phyloP scores from a whole-genome alignment of 2,113 vertebrate species.

The Gnathonemus longibarbis region DNA sequence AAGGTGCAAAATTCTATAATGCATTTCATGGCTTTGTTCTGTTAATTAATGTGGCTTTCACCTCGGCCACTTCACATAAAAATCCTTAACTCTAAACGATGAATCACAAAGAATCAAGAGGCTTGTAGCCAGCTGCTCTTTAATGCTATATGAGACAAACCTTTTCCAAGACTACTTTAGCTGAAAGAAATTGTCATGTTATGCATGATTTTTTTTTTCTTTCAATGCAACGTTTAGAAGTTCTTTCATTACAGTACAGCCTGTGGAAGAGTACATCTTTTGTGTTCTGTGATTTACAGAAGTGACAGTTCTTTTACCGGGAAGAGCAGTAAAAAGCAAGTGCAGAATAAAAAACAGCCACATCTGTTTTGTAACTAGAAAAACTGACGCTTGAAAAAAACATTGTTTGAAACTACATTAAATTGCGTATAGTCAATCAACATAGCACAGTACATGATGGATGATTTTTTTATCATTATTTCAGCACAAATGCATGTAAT shows the following conservation, averaged over 20 bases:
- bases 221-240: neutral
- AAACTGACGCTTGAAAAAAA: neutral
- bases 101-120: constrained; percentile 3
- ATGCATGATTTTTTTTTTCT: neutral
- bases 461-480: neutral
- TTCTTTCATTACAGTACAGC: constrained; percentile 12
- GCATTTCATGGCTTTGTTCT: neutral
- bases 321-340: neutral
- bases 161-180: neutral
- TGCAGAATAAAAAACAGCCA: neutral
- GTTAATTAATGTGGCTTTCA: constrained; percentile 9
- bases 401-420: neutral
- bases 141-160: neutral
- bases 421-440: neutral
- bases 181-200: neutral
- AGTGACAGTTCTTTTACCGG: neutral
- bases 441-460: neutral
- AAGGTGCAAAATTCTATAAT: neutral
- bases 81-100: constrained; percentile 9
- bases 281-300: constrained; percentile 3
- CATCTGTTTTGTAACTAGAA: neutral
- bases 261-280: neutral
- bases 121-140: neutral
- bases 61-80: constrained; percentile 1
- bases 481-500: neutral